phyloP scores from a whole-genome alignment of 30 jellyfish, hydroid and myxozoan species.

The Sanderia malayensis region DNA sequence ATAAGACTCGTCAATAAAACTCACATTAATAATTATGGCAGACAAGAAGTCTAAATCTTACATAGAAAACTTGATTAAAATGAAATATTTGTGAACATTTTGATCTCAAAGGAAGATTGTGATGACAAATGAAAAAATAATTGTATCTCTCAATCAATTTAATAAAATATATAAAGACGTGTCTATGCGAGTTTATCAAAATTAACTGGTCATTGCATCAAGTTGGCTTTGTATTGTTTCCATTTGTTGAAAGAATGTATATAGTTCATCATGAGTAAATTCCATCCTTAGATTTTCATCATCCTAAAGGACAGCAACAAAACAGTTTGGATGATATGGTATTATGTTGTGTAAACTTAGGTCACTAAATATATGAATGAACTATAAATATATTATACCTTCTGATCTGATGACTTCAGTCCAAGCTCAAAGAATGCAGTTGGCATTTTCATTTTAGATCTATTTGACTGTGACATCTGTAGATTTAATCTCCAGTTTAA shows the following conservation, averaged over 20 bases:
- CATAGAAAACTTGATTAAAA: no score
- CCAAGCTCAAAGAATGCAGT: conserved; percentile 93
- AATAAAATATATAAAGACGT: no score
- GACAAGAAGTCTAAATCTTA: no score
- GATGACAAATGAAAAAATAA: no score
- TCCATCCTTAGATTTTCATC: conserved; percentile 67
- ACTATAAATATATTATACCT: conserved; percentile 22
- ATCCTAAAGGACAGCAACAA: conserved; percentile 19
- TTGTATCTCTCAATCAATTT: no score
- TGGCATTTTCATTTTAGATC: conserved; percentile 69
- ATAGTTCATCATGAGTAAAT: conserved; percentile 76
- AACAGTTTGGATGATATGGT: no score
- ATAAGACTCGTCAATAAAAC: no score
- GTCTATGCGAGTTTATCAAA: no score
- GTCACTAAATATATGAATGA: not conserved
- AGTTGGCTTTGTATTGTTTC: conserved; percentile 66
- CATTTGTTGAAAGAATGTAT: conserved; percentile 74
- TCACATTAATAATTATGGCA: no score
- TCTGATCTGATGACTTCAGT: conserved; percentile 34
- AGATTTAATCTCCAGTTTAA: conserved; percentile 84
- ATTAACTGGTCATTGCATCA: conserved; percentile 62
- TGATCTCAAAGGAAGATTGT: no score
- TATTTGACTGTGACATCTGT: conserved; percentile 67
- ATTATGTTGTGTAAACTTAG: no score
- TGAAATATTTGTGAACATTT: no score